Percentiles rank a stretch among this genome's conserved stretches.
Conservation (phyloP, 2,113 vertebrate species). For the Vicugna pacos region DNA sequence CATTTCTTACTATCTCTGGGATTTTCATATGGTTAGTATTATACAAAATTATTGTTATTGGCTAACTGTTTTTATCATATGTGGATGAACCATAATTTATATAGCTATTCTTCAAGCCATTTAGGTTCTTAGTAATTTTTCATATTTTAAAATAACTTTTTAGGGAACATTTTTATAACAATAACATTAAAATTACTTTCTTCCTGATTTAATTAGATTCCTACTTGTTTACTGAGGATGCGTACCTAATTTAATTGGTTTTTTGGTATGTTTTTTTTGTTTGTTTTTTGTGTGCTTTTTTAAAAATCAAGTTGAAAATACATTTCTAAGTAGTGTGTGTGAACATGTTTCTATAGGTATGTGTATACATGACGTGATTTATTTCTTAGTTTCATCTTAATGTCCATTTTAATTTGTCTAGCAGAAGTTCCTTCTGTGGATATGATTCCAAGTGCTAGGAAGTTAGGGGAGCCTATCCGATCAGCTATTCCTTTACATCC, state of each 20-base stretch:
- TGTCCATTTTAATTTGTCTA: conserved; percentile 53
- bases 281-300: not conserved
- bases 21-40: not conserved
- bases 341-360: not conserved
- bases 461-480: conserved; percentile 85
- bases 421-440: conserved; percentile 47
- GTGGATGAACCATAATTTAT: conserved; percentile 2
- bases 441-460: conserved; percentile 77
- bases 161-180: not conserved
- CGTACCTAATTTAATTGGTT: not conserved
- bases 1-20: not conserved
- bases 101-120: not conserved
- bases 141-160: conserved; percentile 34
- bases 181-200: not conserved
- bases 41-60: not conserved
- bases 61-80: not conserved
- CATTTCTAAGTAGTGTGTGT: not conserved
- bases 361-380: not conserved
- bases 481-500: conserved; percentile 91
- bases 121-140: conserved; percentile 38
- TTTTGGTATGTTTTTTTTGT: not conserved
- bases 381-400: conserved; percentile 53
- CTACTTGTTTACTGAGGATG: not conserved
- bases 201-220: not conserved
- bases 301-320: conserved; percentile 26